Evolutionary conservation across 1,140 invertebrate genomes (phyloP).

Genomic region (Drosophila parabipectinata): DNA sequence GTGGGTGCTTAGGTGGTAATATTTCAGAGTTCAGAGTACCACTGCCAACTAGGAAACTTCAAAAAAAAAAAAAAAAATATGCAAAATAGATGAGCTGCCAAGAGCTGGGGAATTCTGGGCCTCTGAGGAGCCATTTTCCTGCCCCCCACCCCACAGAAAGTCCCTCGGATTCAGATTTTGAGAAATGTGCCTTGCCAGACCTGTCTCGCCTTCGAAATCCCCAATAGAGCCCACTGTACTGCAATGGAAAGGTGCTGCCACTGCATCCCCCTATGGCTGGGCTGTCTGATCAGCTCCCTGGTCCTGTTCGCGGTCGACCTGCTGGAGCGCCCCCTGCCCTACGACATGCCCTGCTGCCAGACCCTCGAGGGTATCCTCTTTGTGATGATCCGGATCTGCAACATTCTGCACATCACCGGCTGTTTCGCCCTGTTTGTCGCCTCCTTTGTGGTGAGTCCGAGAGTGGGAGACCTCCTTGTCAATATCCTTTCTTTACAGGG

Average conservation of each 20-base stretch:
- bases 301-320: slow-evolving; percentile 9
- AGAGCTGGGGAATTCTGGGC: slow-evolving; percentile 30
- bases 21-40: slow-evolving; percentile 44
- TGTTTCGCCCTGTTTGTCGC: slow-evolving; percentile 5
- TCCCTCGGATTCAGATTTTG: too few relatives aligned
- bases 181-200: too few relatives aligned
- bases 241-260: slow-evolving; percentile 24
- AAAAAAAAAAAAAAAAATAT: slow-evolving; percentile 37
- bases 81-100: slow-evolving; percentile 52
- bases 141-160: too few relatives aligned
- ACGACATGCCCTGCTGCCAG: neutral
- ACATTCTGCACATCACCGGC: slow-evolving; percentile 1
- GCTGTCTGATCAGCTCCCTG: slow-evolving; percentile 26
- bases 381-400: neutral
- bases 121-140: too few relatives aligned
- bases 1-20: slow-evolving; percentile 37
- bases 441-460: slow-evolving; percentile 11
- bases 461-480: neutral
- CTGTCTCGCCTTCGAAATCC: neutral
- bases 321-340: neutral
- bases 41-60: slow-evolving; percentile 52
- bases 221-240: neutral
- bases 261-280: slow-evolving; percentile 2
- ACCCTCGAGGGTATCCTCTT: neutral
- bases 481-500: neutral